These are phyloP conservation scores for Arrhamphus sclerolepis DNA, from an alignment of 2,797 vertebrate genomes.

Conservation along the genomic window DNA sequence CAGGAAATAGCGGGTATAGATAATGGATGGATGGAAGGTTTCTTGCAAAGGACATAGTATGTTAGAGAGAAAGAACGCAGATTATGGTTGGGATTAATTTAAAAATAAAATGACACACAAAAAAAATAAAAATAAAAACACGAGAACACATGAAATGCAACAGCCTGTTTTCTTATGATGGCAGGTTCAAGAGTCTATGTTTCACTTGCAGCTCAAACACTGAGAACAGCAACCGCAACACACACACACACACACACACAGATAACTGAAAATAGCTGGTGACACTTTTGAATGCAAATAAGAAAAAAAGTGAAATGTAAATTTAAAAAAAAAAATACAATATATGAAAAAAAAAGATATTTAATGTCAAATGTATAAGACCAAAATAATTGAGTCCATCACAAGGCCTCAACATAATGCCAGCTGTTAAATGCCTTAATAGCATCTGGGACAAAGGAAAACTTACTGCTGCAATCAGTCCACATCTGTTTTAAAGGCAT, in stretches of 20 bases:
- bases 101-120: background rate
- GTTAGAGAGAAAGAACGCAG: background rate
- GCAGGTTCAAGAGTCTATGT: background rate
- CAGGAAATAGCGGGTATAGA: too few relatives aligned
- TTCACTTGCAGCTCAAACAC: conserved; percentile 7
- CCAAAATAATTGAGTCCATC: conserved; percentile 27
- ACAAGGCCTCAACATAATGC: conserved; percentile 24
- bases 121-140: background rate
- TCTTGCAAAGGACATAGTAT: background rate
- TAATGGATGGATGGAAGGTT: too few relatives aligned
- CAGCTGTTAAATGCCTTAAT: conserved; percentile 45
- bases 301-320: conserved; percentile 1
- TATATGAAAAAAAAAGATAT: conserved; percentile 39
- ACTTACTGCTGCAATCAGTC: conserved; percentile 25
- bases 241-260: conserved; percentile 1
- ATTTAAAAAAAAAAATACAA: conserved; percentile 19
- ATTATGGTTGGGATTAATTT: background rate
- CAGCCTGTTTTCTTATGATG: background rate
- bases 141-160: too few relatives aligned
- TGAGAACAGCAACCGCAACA: background rate
- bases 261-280: conserved; percentile 11
- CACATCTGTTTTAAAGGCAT: conserved; percentile 10
- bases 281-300: background rate
- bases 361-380: conserved; percentile 32
- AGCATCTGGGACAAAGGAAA: conserved; percentile 23